Conservation (phyloP, 2,888 invertebrate genomes). For the Epiblema foenella region DNA sequence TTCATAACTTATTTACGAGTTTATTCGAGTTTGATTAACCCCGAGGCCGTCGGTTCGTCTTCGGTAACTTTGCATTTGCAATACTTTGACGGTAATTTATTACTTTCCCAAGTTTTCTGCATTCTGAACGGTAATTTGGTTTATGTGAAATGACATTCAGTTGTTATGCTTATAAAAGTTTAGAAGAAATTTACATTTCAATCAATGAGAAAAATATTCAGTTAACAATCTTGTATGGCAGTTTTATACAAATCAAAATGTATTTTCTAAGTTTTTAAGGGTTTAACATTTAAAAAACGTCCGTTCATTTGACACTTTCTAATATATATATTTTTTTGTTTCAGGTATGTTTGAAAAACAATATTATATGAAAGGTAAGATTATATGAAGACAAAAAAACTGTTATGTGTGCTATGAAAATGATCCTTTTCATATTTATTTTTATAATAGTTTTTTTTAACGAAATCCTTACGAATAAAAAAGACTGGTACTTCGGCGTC, state of each 20-base stretch:
- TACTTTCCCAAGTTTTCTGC: conserved; percentile 23
- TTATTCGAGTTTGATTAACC: conserved; percentile 41
- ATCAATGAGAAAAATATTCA: too few relatives aligned
- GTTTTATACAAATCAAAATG: too few relatives aligned
- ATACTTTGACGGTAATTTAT: conserved; percentile 37
- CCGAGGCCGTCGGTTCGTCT: conserved; percentile 10
- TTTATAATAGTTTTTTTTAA: too few relatives aligned
- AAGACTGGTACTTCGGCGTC: too few relatives aligned
- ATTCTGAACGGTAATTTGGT: conserved; percentile 4
- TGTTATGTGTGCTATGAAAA: too few relatives aligned
- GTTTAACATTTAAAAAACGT: neutral
- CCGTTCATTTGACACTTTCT: neutral
- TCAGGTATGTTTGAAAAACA: conserved; percentile 3
- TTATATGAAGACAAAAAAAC: too few relatives aligned
- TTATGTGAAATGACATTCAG: conserved; percentile 5
- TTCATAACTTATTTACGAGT: conserved; percentile 28
- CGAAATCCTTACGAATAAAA: too few relatives aligned
- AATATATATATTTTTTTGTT: neutral
- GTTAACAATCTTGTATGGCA: too few relatives aligned
- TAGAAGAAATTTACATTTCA: too few relatives aligned
- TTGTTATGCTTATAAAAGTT: neutral
- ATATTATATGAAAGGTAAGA: neutral
- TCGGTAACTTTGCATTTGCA: conserved; percentile 17
- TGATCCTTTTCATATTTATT: too few relatives aligned
- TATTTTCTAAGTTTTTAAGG: too few relatives aligned